Conservation (phyloP, 2,113 vertebrate species). For the Mugil cephalus region DNA sequence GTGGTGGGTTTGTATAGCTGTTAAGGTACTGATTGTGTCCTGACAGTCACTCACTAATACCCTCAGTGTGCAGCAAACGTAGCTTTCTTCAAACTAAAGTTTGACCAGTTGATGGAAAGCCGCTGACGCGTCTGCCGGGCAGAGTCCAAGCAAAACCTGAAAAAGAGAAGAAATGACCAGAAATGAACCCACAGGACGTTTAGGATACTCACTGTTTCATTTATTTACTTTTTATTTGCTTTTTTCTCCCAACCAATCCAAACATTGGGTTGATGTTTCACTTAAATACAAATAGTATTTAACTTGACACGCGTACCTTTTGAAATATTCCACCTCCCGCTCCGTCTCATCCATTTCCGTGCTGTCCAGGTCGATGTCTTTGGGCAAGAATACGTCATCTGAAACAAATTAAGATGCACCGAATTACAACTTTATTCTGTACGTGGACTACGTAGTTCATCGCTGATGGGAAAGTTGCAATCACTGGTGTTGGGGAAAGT, state of each 20-base stretch:
- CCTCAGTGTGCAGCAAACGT: conserved; percentile 96
- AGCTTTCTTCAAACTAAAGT: conserved; percentile 99
- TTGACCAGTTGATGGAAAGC: conserved; percentile 99
- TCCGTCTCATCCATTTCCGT: conserved; percentile 99
- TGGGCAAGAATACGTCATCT: conserved; percentile 99
- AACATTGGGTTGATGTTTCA: too few relatives aligned
- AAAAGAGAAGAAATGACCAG: background rate
- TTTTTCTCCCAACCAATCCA: too few relatives aligned
- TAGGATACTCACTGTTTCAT: background rate
- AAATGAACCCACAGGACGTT: background rate
- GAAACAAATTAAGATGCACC: conserved; percentile 45
- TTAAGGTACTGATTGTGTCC: conserved; percentile 83
- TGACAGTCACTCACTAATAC: conserved; percentile 70
- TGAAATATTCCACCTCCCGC: conserved; percentile 98
- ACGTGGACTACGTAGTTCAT: too few relatives aligned
- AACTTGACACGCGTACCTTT: conserved; percentile 86
- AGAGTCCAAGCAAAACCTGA: conserved; percentile 97
- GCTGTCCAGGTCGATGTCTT: conserved; percentile 98
- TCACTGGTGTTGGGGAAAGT: too few relatives aligned
- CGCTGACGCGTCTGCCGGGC: conserved; percentile 96
- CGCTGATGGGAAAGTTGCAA: too few relatives aligned
- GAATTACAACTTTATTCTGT: background rate
- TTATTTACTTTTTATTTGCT: too few relatives aligned
- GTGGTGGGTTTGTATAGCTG: conserved; percentile 74
- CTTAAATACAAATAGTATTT: too few relatives aligned